Base-by-base conservation (phyloP, 1,140 invertebrate genomes). In the Laupala kohalensis region DNA sequence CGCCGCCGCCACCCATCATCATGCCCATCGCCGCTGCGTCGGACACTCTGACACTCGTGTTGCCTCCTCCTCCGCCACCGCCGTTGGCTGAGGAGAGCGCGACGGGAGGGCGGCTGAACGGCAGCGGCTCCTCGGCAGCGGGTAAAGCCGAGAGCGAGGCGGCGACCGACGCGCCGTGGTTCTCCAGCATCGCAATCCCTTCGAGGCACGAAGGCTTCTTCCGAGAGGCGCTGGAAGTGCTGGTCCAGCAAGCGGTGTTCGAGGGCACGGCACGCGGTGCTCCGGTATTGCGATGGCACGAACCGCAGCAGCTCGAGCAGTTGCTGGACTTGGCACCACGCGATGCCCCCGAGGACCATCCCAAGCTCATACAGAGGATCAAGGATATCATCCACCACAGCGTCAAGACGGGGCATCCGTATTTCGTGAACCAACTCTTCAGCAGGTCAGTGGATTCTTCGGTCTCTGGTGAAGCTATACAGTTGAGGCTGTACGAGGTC, bases 371-470 rank as follows among this genome's bases (percentile, higher is more conserved):
- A 6, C 78, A 83, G 9, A 77, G 90, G 23, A 78, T 92, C 13
- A 83, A 85, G 71, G 83, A 88, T 73, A 88, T 91, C 19, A 89
- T 92, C 70, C 83, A 84, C 25, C 92, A 91, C 81, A 94, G 92
- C 64, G 92, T 95, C 1, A 94, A 94, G 80, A 94, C 92, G 0
- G 91, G 90, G 2, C 91, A 94, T 81, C 92, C 92, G 1, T 92
- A 90, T 77, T 94, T 94, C 78, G 87, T 93, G 24, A 95, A 94
- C 78, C 92, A 94, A 77, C 80, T 94, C 4, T 94, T 91, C 79
- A 93, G 91, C 2, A 79, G 80, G 79, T 80, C 75, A 69, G 67
- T 12, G 9, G 9, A 12, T 62, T 9, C 19, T n/a, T n/a, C n/a
- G n/a, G n/a, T n/a, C n/a, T n/a, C n/a, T n/a, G n/a, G n/a, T n/a